phyloP scores from a whole-genome alignment of 1,140 invertebrate genomes.

The Zaprionus africanus region DNA sequence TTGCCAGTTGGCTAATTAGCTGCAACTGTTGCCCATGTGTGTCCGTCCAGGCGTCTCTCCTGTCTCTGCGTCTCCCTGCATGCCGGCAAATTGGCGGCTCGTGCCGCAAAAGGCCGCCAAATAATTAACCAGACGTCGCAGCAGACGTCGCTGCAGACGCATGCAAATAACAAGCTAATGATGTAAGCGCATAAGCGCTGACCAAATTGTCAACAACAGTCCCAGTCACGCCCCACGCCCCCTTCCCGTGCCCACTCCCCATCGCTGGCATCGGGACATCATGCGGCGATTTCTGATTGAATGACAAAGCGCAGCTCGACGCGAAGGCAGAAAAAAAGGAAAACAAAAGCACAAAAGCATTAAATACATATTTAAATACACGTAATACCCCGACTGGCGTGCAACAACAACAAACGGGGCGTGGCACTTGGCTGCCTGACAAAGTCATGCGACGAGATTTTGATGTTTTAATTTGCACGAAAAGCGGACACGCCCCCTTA shows the following conservation, averaged over 20 bases:
- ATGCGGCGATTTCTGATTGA: slow-evolving; percentile 79
- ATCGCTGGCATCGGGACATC: slow-evolving; percentile 61
- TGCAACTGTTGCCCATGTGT: slow-evolving; percentile 68
- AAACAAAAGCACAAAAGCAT: slow-evolving; percentile 25
- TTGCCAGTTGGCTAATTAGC: slow-evolving; percentile 75
- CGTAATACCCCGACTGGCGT: background rate
- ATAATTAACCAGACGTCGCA: slow-evolving; percentile 48
- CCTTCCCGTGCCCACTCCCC: background rate
- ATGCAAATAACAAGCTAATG: slow-evolving; percentile 83
- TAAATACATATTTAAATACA: background rate
- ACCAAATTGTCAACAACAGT: slow-evolving; percentile 80
- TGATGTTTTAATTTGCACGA: slow-evolving; percentile 44
- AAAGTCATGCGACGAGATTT: slow-evolving; percentile 52
- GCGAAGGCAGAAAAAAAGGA: slow-evolving; percentile 17
- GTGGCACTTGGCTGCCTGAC: slow-evolving; percentile 43
- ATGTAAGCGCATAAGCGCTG: slow-evolving; percentile 78
- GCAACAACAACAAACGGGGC: background rate
- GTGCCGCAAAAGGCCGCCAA: slow-evolving; percentile 66
- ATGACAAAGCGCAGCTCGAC: slow-evolving; percentile 69
- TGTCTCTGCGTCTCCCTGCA: background rate
- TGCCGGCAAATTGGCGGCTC: slow-evolving; percentile 64
- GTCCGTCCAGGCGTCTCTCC: slow-evolving; percentile 9
- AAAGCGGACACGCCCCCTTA: background rate
- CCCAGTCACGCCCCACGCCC: slow-evolving; percentile 41
- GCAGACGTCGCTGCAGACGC: slow-evolving; percentile 25